Base-by-base conservation (phyloP, 2,888 invertebrate genomes). In the Flexamia atlantica region DNA sequence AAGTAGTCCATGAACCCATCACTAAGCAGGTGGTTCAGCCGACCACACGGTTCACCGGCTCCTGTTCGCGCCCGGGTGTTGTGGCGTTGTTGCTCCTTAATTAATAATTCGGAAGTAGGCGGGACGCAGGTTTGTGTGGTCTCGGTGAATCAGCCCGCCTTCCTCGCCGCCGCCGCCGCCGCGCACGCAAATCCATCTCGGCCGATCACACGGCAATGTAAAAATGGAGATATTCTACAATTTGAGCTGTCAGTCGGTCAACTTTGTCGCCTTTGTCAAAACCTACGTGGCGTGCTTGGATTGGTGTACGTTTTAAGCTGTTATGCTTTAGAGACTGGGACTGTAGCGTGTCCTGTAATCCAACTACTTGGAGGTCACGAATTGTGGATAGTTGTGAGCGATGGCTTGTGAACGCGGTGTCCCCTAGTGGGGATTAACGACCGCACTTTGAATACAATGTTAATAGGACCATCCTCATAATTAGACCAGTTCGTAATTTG, bases 191-290 rank as follows among this genome's bases (percentile, higher is more conserved):
- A 72, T 72, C 42, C 20, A 72, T 72, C 72, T 72, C 20, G 72
- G 20, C 72, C 72, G 17, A 72, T 72, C 40, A 72, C 20, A 72
- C 40, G 36, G 14, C 40, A 72, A 72, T 68, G 30, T 68, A 68
- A 68, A 30, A 68, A 68, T 68, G 30, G 68, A 17, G 14, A 30
- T 4, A 30, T 30, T 68, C 9, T 30, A n/a, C 7, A 30, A 60
- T 53, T 23, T 2, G 9, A n/a, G 23, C 20, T 20, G 23, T 23
- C 53, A 23, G 7, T 53, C 17, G 46, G 46, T 17, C 9, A 20
- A 57, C 57, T 4, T 64, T 12, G 64, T 30, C 28, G 64, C n/a
- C 64, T 4, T 30, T 64, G 20, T 4, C 28, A 14, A 14, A 9
- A 1, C 2, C 3, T 5, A 23, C 9, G 12, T 14, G 20, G 20